Percentiles rank a stretch among this genome's conserved stretches.
Conservation (phyloP, 2,113 vertebrate species). For the Ivindomyrus marchei region DNA sequence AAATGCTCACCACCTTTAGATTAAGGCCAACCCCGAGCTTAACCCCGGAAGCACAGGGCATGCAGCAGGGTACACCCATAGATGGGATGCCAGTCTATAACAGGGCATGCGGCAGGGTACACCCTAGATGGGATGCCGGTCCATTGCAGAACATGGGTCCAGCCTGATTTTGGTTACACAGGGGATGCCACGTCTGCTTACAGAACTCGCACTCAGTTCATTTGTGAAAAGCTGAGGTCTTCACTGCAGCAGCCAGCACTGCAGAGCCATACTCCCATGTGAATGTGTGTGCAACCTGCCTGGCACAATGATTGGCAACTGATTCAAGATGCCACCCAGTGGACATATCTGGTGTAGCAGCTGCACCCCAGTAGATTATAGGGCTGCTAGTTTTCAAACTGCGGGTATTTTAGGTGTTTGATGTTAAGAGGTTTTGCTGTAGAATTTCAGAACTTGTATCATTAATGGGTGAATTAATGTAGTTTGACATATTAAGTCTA, state of each 20-base stretch:
- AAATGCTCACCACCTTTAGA: not conserved
- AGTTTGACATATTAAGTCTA: not conserved
- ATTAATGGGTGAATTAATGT: constrained; percentile 15
- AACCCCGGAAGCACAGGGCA: not conserved
- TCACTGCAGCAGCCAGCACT: not conserved
- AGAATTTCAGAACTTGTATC: constrained; percentile 4
- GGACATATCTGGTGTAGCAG: not conserved
- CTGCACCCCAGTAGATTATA: constrained; percentile 1
- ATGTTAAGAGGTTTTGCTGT: constrained; percentile 4
- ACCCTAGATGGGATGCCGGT: not conserved
- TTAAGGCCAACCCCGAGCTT: not conserved
- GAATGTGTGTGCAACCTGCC: not conserved
- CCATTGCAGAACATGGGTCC: not conserved
- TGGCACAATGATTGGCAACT: not conserved
- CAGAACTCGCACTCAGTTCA: not conserved
- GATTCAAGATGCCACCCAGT: constrained; percentile 8
- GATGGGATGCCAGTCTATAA: not conserved
- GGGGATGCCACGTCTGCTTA: not conserved
- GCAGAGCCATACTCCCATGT: not conserved
- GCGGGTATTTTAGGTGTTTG: not conserved
- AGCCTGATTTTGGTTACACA: not conserved
- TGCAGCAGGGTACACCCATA: not conserved
- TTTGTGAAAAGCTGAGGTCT: not conserved
- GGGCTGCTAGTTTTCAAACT: not conserved
- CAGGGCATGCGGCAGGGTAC: not conserved